Base-by-base conservation (phyloP, 30 jellyfish, hydroid and myxozoan species). In the Pelagia noctiluca region DNA sequence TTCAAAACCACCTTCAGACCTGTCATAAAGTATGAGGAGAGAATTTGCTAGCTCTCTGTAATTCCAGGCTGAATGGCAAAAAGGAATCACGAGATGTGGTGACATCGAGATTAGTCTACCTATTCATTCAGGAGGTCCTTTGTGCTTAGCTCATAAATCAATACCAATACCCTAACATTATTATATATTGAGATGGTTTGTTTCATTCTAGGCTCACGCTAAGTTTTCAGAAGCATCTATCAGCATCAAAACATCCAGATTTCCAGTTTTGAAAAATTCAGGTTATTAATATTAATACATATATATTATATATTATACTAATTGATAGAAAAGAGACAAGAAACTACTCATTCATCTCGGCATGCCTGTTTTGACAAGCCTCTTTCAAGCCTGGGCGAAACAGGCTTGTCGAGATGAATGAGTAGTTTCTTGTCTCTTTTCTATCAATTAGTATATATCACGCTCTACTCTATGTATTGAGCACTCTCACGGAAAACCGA, bases 141-240 rank as follows among this genome's bases (percentile, higher is more conserved):
- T 16, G 57, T 16, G 16, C 16, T 16, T 16, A 42, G 8, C 57
- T 42, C 57, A 42, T 16, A 8, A 16, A 42, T 5, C 8, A 42
- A 8, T 42, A 42, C 16, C 16, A 21, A 28, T 63, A n/a, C 33
- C 18, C 7, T 54, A 8, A 29, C 33, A 4, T 2, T 16, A 11
- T 70, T 21, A 35, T 42, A 0, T 7, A 63, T 28, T 7, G 10
- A 2, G 1, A 30, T 61, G 38, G n/a, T 21, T 47, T 49, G 68
- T 11, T 3, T 22, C 19, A 36, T 28, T 60, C 28, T 38, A 89
- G 97, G 87, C 94, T 18, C 61, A 65, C 68, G 82, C 69, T 52
- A 89, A 89, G 62, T 89, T 89, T 36, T 47, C 94, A 0, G 82
- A 89, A 32, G 73, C 85, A 22, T 80, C 82, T 18, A 82, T 66